Conservation (phyloP, 2,113 vertebrate species). For the Plectropomus leopardus region DNA sequence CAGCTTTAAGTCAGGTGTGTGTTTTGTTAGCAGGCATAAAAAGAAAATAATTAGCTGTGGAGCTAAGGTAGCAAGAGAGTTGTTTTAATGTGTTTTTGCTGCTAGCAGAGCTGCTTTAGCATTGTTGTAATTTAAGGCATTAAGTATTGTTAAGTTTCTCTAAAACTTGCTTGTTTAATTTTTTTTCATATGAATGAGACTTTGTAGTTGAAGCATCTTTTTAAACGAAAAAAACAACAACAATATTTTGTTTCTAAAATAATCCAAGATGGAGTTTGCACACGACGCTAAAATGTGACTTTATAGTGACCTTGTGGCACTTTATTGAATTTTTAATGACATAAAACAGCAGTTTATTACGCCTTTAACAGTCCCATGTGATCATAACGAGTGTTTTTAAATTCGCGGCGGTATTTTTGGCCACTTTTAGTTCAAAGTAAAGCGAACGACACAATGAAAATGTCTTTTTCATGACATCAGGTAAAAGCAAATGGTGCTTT, state of each 20-base stretch:
- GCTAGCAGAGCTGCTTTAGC: neutral
- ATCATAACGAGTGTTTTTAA: neutral
- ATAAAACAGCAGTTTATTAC: neutral
- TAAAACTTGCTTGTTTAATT: neutral
- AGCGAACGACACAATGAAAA: neutral
- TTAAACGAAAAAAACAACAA: neutral
- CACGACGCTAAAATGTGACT: neutral
- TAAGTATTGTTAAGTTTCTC: neutral
- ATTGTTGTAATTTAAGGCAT: neutral
- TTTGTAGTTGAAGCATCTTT: neutral
- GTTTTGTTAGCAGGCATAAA: constrained; percentile 13
- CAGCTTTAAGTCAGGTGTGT: neutral
- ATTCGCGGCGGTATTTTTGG: neutral
- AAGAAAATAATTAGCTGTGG: constrained; percentile 23
- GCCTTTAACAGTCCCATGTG: neutral
- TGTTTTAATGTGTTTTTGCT: neutral
- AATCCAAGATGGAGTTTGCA: constrained; percentile 9
- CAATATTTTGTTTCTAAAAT: neutral
- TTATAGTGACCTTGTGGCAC: neutral
- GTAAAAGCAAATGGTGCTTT: constrained; percentile 57
- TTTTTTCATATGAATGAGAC: neutral
- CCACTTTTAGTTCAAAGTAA: neutral
- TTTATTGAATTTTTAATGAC: neutral
- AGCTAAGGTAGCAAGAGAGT: neutral
- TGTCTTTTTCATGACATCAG: constrained; percentile 17